These are phyloP conservation scores for Columbina picui DNA, from an alignment of 2,113 vertebrate species.

Conservation along the genomic window DNA sequence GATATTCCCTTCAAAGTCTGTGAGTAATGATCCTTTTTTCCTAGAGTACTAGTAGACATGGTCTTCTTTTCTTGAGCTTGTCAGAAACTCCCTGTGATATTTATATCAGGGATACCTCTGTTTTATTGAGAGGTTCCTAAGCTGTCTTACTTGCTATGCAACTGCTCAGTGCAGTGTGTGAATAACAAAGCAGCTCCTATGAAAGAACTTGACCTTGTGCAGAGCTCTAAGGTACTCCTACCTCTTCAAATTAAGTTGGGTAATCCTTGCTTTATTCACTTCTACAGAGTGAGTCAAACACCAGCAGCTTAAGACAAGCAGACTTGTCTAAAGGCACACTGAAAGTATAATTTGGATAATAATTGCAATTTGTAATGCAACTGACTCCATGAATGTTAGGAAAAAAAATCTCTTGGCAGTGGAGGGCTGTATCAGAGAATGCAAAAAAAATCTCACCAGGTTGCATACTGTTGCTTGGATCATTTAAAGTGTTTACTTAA, in stretches of 20 bases:
- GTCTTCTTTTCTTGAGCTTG: background rate
- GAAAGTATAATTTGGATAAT: conserved; percentile 28
- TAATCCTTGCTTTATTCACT: background rate
- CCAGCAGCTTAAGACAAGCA: background rate
- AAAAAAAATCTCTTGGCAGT: background rate
- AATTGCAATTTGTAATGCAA: conserved; percentile 40
- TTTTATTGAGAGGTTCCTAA: background rate
- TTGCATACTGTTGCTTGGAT: background rate
- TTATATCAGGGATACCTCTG: background rate
- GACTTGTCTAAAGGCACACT: background rate
- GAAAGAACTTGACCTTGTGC: background rate
- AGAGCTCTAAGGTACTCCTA: background rate
- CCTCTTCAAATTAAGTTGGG: background rate
- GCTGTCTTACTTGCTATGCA: background rate
- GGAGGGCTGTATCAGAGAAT: background rate
- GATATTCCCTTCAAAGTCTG: background rate
- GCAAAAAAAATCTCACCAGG: background rate
- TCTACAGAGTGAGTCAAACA: background rate
- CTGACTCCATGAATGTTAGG: background rate
- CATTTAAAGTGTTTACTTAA: background rate
- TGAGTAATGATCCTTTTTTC: background rate
- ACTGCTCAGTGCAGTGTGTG: background rate
- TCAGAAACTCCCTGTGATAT: background rate
- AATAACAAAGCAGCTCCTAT: background rate
- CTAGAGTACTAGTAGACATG: background rate